Percentiles rank a stretch among this genome's conserved stretches.
Conservation (phyloP, 2,797 vertebrate genomes). For the Dendrocincla fuliginosa region DNA sequence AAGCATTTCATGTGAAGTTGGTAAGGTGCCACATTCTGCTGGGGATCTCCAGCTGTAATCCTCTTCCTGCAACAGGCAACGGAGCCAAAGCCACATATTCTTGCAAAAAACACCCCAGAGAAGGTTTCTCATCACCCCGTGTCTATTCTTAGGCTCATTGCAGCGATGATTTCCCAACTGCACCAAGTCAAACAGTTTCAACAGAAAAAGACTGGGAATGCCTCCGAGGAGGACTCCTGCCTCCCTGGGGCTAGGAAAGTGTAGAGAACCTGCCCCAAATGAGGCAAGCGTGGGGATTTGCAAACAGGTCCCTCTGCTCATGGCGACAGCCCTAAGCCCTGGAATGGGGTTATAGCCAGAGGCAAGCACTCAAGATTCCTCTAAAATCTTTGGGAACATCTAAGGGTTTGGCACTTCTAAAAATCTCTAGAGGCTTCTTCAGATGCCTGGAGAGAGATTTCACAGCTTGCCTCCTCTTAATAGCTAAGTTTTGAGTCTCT, state of each 20-base stretch:
- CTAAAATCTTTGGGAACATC: conserved; percentile 59
- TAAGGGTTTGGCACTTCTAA: conserved; percentile 53
- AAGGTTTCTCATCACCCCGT: not conserved
- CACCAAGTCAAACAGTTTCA: conserved; percentile 14
- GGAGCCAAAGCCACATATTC: not conserved
- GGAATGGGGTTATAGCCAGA: conserved; percentile 34
- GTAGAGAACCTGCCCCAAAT: conserved; percentile 30
- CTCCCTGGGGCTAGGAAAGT: conserved; percentile 53
- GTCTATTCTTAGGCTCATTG: not conserved
- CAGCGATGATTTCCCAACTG: conserved; percentile 23
- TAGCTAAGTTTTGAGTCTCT: not conserved
- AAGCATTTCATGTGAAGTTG: not conserved
- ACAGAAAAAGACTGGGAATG: conserved; percentile 48
- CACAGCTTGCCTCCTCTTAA: conserved; percentile 11
- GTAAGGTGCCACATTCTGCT: not conserved
- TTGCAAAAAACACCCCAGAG: not conserved
- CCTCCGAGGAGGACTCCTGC: not conserved
- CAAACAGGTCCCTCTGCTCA: conserved; percentile 60
- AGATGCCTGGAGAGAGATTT: conserved; percentile 49
- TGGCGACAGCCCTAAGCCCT: conserved; percentile 12
- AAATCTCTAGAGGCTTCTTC: conserved; percentile 47
- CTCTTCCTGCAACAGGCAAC: not conserved
- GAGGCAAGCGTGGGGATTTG: conserved; percentile 29
- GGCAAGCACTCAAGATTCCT: conserved; percentile 51
- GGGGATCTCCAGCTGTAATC: not conserved